Conservation (phyloP, 1,140 invertebrate genomes). For the Hyphantria cunea region DNA sequence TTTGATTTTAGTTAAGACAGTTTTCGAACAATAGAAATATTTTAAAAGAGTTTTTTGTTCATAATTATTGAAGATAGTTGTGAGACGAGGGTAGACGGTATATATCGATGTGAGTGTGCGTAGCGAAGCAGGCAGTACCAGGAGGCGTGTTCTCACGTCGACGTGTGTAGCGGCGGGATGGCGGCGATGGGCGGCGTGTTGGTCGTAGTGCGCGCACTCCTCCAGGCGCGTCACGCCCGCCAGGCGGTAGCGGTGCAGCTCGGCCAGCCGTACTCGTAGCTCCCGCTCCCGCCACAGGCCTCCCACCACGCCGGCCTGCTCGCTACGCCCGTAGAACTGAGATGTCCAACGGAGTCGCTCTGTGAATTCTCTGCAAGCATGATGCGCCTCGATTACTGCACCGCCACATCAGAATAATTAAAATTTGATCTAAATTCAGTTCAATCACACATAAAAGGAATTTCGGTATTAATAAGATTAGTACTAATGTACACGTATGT, state of each 20-base stretch:
- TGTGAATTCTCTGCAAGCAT: conserved; percentile 85
- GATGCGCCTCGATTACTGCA: background rate
- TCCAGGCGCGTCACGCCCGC: conserved; percentile 91
- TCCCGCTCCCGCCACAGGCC: conserved; percentile 92
- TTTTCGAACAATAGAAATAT: too few species aligned
- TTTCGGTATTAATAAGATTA: too few species aligned
- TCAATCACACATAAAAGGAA: too few species aligned
- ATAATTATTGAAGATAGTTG: too few species aligned
- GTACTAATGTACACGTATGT: too few species aligned
- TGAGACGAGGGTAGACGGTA: too few species aligned
- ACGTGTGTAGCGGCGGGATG: conserved; percentile 49
- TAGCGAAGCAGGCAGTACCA: conserved; percentile 35
- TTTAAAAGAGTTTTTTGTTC: too few species aligned
- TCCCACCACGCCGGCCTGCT: conserved; percentile 90
- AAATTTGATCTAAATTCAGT: too few species aligned
- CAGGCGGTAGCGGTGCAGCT: conserved; percentile 91
- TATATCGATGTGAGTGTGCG: background rate
- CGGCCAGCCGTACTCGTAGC: conserved; percentile 89
- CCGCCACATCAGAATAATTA: background rate
- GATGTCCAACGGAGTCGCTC: conserved; percentile 92
- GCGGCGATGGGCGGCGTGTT: conserved; percentile 83
- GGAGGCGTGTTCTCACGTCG: conserved; percentile 57
- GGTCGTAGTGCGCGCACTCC: conserved; percentile 92
- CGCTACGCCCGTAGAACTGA: conserved; percentile 92
- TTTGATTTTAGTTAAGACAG: too few species aligned